Conservation (phyloP, 2,113 vertebrate genomes). For the Albula glossodonta region DNA sequence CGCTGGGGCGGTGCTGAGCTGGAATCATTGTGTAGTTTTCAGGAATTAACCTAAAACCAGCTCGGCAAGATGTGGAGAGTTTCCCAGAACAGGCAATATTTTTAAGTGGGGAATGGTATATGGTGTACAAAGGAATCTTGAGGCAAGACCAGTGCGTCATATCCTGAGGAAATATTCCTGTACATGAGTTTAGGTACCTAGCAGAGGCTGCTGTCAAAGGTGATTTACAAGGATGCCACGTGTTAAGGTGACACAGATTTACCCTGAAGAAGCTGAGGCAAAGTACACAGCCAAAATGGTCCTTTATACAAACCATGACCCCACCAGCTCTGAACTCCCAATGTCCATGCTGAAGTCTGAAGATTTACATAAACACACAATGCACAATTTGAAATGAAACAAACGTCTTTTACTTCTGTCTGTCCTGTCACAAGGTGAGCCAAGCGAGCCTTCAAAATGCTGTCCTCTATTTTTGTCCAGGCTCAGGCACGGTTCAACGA, state of each 20-base stretch:
- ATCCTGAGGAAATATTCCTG: not conserved
- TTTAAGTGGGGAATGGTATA: not conserved
- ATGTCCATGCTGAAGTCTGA: not conserved
- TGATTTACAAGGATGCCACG: not conserved
- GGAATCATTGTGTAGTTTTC: not conserved
- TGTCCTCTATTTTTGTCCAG: conserved; percentile 45
- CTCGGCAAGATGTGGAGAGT: not conserved
- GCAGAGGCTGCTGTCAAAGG: not conserved
- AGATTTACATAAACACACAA: not conserved
- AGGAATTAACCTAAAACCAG: not conserved
- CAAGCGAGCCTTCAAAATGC: too few relatives aligned
- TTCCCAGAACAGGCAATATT: not conserved
- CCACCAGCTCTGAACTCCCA: not conserved
- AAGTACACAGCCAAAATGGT: not conserved
- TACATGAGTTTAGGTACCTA: not conserved
- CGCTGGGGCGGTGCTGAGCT: too few relatives aligned
- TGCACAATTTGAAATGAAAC: not conserved
- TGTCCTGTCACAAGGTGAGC: too few relatives aligned
- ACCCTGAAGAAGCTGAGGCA: not conserved
- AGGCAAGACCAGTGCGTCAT: not conserved
- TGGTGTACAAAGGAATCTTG: not conserved
- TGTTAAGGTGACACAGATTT: not conserved
- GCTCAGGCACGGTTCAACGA: conserved; percentile 97
- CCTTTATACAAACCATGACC: not conserved
- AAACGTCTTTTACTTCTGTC: too few relatives aligned